Base-by-base conservation (phyloP, 2,888 invertebrate genomes). In the Micoletzkya japonica region DNA sequence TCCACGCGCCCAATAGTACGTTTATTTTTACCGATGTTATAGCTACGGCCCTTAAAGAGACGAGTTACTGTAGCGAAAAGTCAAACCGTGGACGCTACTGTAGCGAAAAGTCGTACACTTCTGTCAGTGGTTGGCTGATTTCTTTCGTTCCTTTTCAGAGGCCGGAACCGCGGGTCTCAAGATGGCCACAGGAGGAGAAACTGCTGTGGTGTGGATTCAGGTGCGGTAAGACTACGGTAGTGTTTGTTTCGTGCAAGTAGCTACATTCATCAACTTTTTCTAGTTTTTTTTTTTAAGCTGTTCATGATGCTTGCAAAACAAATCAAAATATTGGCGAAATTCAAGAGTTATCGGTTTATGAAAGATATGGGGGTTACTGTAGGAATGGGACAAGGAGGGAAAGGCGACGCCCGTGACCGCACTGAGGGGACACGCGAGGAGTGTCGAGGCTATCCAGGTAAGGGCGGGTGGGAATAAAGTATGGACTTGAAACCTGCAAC, bases 361-460 rank as follows among this genome's bases (percentile, higher is more conserved):
- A n/a, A n/a, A n/a, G n/a, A n/a, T n/a, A n/a, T n/a, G n/a, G n/a
- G n/a, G n/a, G n/a, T n/a, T n/a, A n/a, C 28, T 69, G 58, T 54
- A 64, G 37, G 72, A 66, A 24, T 66, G 67, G 52, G n/a, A 92
- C 10, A 91, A 91, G 77, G 92, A 93, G 85, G 89, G 92, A 17
- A 10, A 4, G 24, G 64, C 37, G 24, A 50, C 6, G 6, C 36
- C 64, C 24, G 52, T 64, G 36, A 91, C 91, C 73, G 90, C 92
- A 3, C 92, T 94, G 81, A 90, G 92, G 75, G 95, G 96, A 0
- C 97, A 98, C 86, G 93, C 94, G 76, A 90, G 94, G 80, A 93
- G 93, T 70, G 90, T 98, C 0, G 95, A 97, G 86, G 91, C 93
- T 85, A 89, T 96, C 0, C 90, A n/a, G n/a, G n/a, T n/a, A n/a